Evolutionary conservation across 2,888 invertebrate genomes (phyloP).

Genomic region (Margaritifera margaritifera): DNA sequence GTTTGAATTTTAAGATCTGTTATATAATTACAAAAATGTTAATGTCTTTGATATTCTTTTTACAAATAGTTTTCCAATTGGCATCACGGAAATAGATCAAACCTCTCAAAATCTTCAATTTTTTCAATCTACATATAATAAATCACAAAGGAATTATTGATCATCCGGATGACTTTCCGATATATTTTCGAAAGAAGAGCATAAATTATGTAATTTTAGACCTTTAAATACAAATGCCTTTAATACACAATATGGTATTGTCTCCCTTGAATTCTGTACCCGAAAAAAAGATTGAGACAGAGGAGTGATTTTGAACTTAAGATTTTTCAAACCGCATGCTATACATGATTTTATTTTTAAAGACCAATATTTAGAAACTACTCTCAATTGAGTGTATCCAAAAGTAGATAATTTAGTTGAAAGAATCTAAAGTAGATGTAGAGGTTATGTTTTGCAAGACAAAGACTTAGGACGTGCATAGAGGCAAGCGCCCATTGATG

Average conservation of each 20-base stretch:
- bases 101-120: too few relatives aligned
- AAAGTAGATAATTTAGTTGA: neutral
- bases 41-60: too few relatives aligned
- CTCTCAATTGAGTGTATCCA: neutral
- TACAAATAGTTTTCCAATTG: too few relatives aligned
- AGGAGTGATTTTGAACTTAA: neutral
- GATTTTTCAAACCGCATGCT: neutral
- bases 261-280: conserved; percentile 3
- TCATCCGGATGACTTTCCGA: too few relatives aligned
- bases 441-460: neutral
- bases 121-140: too few relatives aligned
- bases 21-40: too few relatives aligned
- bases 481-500: neutral
- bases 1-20: too few relatives aligned
- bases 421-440: neutral
- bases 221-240: neutral
- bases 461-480: neutral
- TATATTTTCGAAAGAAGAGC: too few relatives aligned
- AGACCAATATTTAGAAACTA: neutral
- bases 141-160: too few relatives aligned
- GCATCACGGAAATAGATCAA: too few relatives aligned
- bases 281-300: neutral
- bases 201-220: too few relatives aligned
- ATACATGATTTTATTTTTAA: neutral
- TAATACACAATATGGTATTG: neutral